phyloP scores from a whole-genome alignment of 2,797 vertebrate species.

The Mycteria americana region DNA sequence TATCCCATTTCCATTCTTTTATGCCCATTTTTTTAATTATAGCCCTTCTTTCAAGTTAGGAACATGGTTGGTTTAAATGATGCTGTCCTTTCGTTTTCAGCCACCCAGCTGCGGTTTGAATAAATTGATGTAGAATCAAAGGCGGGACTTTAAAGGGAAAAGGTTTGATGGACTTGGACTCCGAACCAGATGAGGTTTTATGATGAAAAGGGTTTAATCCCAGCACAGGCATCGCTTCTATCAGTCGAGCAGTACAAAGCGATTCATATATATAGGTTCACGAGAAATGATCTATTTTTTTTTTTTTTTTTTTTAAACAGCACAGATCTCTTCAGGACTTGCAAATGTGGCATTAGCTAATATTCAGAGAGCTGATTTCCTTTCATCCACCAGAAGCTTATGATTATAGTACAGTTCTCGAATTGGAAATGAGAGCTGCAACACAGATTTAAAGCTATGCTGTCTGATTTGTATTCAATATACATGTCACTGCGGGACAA shows the following conservation, averaged over 20 bases:
- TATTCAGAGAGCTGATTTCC: conserved; percentile 90
- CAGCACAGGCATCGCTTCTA: conserved; percentile 94
- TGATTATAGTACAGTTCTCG: conserved; percentile 88
- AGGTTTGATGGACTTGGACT: conserved; percentile 97
- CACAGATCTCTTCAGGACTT: conserved; percentile 92
- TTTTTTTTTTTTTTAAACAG: conserved; percentile 72
- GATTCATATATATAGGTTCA: conserved; percentile 86
- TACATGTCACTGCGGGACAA: conserved; percentile 92
- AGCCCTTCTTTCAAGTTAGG: conserved; percentile 87
- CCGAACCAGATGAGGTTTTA: conserved; percentile 98
- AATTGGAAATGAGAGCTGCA: conserved; percentile 92
- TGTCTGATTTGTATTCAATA: conserved; percentile 94
- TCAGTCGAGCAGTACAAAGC: conserved; percentile 93
- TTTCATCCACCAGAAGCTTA: conserved; percentile 89
- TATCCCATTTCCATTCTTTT: conserved; percentile 91
- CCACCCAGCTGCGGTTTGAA: conserved; percentile 95
- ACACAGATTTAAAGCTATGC: conserved; percentile 80
- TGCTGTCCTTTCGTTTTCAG: conserved; percentile 86
- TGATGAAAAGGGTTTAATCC: conserved; percentile 99
- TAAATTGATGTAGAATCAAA: conserved; percentile 98
- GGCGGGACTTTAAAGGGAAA: conserved; percentile 95
- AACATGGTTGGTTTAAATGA: conserved; percentile 88
- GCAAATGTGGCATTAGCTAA: conserved; percentile 99
- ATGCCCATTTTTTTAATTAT: conserved; percentile 98
- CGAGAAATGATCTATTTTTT: conserved; percentile 83